A percentile compares a stretch with the other conserved stretches of the same genome.
phyloP scores from a whole-genome alignment of 2,113 vertebrate genomes.

The Crocuta crocuta region DNA sequence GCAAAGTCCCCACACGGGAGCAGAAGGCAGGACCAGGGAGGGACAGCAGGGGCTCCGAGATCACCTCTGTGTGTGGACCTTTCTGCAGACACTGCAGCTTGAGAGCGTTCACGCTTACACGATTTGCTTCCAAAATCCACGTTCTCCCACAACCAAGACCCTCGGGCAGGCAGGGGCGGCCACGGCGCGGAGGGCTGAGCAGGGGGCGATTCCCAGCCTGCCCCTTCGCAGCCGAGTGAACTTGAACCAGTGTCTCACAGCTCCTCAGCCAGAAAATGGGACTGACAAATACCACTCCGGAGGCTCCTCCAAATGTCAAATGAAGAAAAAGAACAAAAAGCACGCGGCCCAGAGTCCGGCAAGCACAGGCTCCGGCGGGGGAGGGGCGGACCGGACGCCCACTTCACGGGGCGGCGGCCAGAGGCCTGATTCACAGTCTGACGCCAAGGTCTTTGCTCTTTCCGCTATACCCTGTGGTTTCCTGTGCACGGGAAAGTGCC shows the following conservation, averaged over 20 bases:
- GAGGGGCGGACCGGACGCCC: no score
- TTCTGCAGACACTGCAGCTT: not conserved
- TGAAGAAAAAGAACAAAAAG: not conserved
- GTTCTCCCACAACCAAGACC: not conserved
- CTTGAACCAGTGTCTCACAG: not conserved
- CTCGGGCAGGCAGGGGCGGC: not conserved
- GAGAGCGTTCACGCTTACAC: no score
- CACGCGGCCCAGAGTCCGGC: no score
- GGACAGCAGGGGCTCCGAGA: not conserved
- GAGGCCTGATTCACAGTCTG: not conserved
- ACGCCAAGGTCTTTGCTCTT: not conserved
- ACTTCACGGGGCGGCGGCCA: not conserved
- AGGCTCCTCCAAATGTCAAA: not conserved
- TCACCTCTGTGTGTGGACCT: fast-evolving
- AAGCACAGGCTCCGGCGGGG: not conserved
- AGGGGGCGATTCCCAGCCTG: not conserved
- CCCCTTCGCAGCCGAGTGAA: not conserved
- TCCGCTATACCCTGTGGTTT: not conserved
- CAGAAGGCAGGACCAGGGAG: not conserved
- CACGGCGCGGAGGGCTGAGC: not conserved
- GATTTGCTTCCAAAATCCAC: not conserved
- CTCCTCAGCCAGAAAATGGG: not conserved
- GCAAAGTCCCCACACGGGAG: not conserved
- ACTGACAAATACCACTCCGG: not conserved
- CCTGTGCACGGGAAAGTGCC: not conserved